A percentile compares a stretch with the other conserved stretches of the same genome.
Evolutionary conservation across 2,797 vertebrate species (phyloP).

Genomic region (Potorous gilbertii): DNA sequence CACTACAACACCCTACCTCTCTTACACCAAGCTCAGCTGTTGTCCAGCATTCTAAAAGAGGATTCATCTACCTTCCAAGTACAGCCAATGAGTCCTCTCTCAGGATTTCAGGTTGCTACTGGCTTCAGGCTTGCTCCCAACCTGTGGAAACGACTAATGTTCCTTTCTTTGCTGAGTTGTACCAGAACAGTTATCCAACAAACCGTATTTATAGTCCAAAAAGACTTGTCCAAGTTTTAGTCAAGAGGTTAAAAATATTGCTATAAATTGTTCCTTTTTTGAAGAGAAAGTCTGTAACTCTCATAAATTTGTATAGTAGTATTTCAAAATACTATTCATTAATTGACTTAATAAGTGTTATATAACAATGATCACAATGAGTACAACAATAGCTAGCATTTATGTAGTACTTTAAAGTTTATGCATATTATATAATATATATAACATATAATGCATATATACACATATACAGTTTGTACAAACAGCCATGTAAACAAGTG

Average conservation of each 20-base stretch:
- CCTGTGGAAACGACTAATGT: neutral
- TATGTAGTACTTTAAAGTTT: neutral
- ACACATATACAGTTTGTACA: neutral
- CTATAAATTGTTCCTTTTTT: neutral
- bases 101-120: too few species aligned
- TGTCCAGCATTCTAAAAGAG: too few species aligned
- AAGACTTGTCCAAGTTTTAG: neutral
- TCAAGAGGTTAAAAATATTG: constrained; percentile 9
- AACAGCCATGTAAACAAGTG: neutral
- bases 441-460: neutral
- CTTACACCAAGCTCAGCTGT: too few species aligned
- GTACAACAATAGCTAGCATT: neutral
- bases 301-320: constrained; percentile 27
- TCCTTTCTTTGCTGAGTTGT: neutral
- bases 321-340: constrained; percentile 18
- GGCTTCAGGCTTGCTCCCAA: neutral
- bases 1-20: too few species aligned
- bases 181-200: neutral
- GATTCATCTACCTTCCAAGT: too few species aligned
- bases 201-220: constrained; percentile 3
- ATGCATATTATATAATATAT: neutral
- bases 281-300: neutral
- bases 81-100: too few species aligned
- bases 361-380: constrained; percentile 3
- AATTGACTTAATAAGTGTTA: constrained; percentile 18